Base-by-base conservation (phyloP, 2,113 vertebrate species). In the Nibea albiflora region DNA sequence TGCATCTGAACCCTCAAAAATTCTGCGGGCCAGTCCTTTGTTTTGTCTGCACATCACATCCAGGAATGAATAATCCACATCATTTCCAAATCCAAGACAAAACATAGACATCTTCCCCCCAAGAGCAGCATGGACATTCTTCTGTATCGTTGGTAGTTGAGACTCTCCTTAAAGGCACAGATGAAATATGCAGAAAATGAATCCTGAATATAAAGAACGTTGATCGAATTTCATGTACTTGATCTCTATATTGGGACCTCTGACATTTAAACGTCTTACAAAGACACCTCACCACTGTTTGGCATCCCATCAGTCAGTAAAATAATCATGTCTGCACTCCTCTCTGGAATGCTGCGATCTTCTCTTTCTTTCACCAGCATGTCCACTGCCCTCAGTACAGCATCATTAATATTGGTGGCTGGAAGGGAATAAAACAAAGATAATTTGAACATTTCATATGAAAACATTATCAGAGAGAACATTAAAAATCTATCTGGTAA, bases 51-150 rank as follows among this genome's bases (percentile, higher is more conserved):
- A 93, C 95, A 99, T 84, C 90, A 96, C 96, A 86, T 99, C 96
- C 90, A 99, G 88, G 92, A 99, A 98, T 52, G 80, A 73, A 4
- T 95, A 98, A 46, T 95, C 89, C 80, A 99, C 95, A 14, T 96
- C 88, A 11, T 96, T 95, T 63, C 98, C 98, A 0, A 99, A 98
- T 64, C 98, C 98, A 57, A 99, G 96, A 92, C 95, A 96, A 90
- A 96, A 99, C 16, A 99, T 71, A 50, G 93, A 93, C 10, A 95
- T 96, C 22, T 80, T 95, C 26, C 93, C 95, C 1, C 60, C 35
- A 10, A 96, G 85, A 17, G 95, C 95, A 35, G 88, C 20, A n/a
- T 11, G 85, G 65, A 97, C 65, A 0, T 96, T 97, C 31, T 93
- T 5, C 89, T 96, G 95, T 86, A 99, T 98, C 1, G 0, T 49